Evolutionary conservation across 2,797 vertebrate species (phyloP).

Genomic region (Basileuterus tristriatus): DNA sequence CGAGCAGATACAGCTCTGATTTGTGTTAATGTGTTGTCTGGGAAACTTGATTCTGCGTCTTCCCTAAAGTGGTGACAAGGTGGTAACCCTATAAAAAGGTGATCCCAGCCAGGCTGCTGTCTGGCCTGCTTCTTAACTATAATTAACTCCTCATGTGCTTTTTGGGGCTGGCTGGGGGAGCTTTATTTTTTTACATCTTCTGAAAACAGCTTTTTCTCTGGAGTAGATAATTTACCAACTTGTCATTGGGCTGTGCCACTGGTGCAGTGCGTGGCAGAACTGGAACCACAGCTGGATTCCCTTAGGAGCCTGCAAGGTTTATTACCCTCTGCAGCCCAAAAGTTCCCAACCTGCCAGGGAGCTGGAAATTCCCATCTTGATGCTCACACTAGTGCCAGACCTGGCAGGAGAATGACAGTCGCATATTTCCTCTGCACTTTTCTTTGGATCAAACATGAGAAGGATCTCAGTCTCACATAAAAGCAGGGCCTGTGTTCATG

Average conservation of each 20-base stretch:
- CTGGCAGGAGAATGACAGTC: neutral
- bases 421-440: neutral
- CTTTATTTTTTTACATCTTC: neutral
- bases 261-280: neutral
- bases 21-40: neutral
- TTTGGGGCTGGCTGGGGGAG: fast-evolving
- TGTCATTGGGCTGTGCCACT: neutral
- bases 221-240: neutral
- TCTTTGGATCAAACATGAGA: neutral
- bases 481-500: neutral
- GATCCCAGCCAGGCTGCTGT: neutral
- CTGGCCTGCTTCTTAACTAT: neutral
- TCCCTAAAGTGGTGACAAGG: neutral
- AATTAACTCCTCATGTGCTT: neutral
- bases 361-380: neutral
- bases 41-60: neutral
- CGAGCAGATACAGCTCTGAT: neutral
- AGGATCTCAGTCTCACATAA: neutral
- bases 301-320: conserved; percentile 24
- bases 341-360: conserved; percentile 16
- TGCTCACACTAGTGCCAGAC: neutral
- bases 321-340: neutral
- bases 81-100: neutral
- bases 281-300: neutral
- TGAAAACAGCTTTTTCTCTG: neutral